phyloP scores from a whole-genome alignment of 2,113 vertebrate genomes.

The Circaetus cinerascens region DNA sequence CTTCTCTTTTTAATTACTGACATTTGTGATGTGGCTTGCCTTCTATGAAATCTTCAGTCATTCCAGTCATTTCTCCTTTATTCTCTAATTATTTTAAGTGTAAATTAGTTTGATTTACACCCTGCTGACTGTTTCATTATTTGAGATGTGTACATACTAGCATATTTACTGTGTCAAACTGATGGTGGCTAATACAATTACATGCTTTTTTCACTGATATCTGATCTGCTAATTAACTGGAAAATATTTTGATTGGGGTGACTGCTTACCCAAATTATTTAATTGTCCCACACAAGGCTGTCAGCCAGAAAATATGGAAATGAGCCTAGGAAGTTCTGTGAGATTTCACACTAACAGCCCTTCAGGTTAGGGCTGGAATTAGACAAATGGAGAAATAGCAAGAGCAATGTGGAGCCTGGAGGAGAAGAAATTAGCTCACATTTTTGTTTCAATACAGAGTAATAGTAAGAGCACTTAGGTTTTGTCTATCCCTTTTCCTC shows the following conservation, averaged over 20 bases:
- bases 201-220: slow-evolving; percentile 58
- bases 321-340: background rate
- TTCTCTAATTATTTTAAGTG: slow-evolving; percentile 33
- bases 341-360: slow-evolving; percentile 8
- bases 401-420: background rate
- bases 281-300: slow-evolving; percentile 38
- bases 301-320: slow-evolving; percentile 33
- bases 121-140: slow-evolving; percentile 7
- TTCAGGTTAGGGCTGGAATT: background rate
- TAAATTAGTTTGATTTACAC: slow-evolving; percentile 34
- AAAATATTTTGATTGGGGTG: slow-evolving; percentile 67
- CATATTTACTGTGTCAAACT: slow-evolving; percentile 57
- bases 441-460: background rate
- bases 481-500: background rate
- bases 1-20: background rate
- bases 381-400: background rate
- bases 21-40: background rate
- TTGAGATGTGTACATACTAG: slow-evolving; percentile 14
- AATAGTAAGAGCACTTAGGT: background rate
- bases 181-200: slow-evolving; percentile 60
- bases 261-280: slow-evolving; percentile 67
- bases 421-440: background rate
- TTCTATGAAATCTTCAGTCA: background rate
- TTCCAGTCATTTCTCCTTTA: background rate
- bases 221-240: slow-evolving; percentile 64